A percentile compares a stretch with the other conserved stretches of the same genome.
These are phyloP conservation scores for Drosophila lutescens DNA, from an alignment of 2,888 invertebrate genomes.

Conservation along the genomic window DNA sequence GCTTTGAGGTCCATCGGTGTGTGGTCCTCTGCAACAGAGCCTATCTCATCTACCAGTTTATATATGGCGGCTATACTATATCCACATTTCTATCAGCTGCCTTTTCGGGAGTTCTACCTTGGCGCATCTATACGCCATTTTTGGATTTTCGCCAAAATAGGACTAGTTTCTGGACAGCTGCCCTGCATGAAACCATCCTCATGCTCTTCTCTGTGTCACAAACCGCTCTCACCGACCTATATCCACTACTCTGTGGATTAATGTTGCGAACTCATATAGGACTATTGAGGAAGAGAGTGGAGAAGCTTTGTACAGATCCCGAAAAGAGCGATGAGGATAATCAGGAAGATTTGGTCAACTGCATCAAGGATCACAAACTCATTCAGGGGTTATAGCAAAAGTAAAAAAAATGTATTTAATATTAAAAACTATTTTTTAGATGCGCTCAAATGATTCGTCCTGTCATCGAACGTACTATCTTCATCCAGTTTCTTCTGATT, in stretches of 20 bases:
- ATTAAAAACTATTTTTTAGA: background rate
- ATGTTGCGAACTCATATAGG: conserved; percentile 19
- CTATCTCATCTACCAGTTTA: conserved; percentile 30
- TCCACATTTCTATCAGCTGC: conserved; percentile 21
- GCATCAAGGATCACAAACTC: conserved; percentile 34
- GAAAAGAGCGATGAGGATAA: background rate
- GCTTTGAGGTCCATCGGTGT: conserved; percentile 29
- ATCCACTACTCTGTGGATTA: conserved; percentile 21
- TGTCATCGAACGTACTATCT: conserved; percentile 21
- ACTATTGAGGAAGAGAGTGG: conserved; percentile 8
- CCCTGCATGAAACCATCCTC: conserved; percentile 24
- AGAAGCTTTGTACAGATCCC: conserved; percentile 21
- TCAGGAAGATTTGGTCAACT: conserved; percentile 13
- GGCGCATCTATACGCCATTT: conserved; percentile 50
- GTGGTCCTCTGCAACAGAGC: conserved; percentile 41
- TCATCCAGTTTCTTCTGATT: conserved; percentile 41
- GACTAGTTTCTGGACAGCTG: conserved; percentile 23
- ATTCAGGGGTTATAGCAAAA: conserved; percentile 18
- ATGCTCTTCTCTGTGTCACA: conserved; percentile 13
- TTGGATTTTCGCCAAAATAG: conserved; percentile 42
- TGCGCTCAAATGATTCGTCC: conserved; percentile 23
- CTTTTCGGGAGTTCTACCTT: conserved; percentile 25
- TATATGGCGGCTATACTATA: conserved; percentile 26
- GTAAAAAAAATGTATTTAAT: background rate
- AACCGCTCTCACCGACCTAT: conserved; percentile 39